Percentiles rank a stretch among this genome's conserved stretches.
Conservation (phyloP, 1,140 invertebrate species). For the Cataglyphis hispanica region DNA sequence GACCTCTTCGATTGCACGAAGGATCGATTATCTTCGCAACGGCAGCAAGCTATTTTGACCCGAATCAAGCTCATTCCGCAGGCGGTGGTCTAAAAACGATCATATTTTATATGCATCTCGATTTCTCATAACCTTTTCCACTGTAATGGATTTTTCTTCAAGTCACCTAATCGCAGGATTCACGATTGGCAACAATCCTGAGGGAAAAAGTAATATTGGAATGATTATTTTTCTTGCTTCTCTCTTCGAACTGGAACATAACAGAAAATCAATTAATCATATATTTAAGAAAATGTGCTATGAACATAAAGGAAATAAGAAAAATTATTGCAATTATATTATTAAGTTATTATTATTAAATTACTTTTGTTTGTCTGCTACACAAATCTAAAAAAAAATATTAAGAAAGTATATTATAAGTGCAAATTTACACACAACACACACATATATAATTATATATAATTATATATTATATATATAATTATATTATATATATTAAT, state of each 20-base stretch:
- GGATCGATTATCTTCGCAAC: slow-evolving; percentile 75
- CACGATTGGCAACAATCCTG: not conserved
- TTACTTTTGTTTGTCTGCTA: not conserved
- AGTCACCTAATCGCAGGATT: not conserved
- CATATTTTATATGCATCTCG: slow-evolving; percentile 48
- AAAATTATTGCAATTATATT: not conserved
- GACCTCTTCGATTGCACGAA: slow-evolving; percentile 66
- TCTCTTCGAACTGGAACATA: not conserved
- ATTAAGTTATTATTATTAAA: not conserved
- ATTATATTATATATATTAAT: too few species aligned
- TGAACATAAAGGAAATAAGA: not conserved
- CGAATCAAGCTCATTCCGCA: slow-evolving; percentile 61
- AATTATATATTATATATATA: not conserved
- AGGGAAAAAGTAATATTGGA: not conserved
- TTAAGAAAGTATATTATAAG: not conserved
- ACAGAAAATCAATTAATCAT: not conserved
- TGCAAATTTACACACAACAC: too few species aligned
- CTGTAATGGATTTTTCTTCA: slow-evolving; percentile 1
- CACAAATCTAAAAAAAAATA: too few species aligned
- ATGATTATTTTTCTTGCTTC: not conserved
- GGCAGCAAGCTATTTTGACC: slow-evolving; percentile 60
- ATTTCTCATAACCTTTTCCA: slow-evolving; percentile 16
- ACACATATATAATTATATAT: too few species aligned
- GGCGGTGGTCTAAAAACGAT: slow-evolving; percentile 18
- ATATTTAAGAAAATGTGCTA: too few species aligned